Conservation (phyloP, 2,888 invertebrate species). For the Heliconius cydno region DNA sequence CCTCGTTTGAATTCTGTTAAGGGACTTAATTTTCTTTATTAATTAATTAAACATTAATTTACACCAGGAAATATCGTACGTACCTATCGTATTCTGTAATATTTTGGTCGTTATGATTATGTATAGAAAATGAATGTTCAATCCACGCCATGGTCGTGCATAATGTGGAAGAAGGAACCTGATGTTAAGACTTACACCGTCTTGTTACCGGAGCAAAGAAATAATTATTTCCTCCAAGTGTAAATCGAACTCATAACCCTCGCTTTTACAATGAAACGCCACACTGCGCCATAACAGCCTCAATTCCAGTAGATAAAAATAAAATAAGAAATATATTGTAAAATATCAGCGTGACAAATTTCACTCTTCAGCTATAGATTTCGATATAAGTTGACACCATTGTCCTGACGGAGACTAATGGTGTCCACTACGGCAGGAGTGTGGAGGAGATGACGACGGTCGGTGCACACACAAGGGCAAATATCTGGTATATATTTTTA, state of each 20-base stretch:
- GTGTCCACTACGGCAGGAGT: slow-evolving; percentile 18
- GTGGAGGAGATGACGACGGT: too few species aligned
- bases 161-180: too few species aligned
- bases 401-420: slow-evolving; percentile 28
- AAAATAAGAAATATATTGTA: background rate
- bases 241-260: too few species aligned
- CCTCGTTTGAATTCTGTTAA: background rate
- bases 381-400: slow-evolving; percentile 4
- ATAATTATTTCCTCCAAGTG: background rate
- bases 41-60: background rate
- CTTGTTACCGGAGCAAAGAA: background rate
- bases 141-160: too few species aligned
- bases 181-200: too few species aligned
- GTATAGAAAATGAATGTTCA: background rate
- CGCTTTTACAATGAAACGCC: too few species aligned
- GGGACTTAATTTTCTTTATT: background rate
- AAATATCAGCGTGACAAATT: slow-evolving; percentile 12
- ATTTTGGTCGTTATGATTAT: background rate
- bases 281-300: background rate
- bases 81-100: background rate
- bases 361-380: slow-evolving; percentile 9
- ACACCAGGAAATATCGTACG: background rate
- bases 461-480: too few species aligned
- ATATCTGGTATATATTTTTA: background rate
- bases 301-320: background rate